Base-by-base conservation (phyloP, 2,888 invertebrate species). In the Acleris laterana region DNA sequence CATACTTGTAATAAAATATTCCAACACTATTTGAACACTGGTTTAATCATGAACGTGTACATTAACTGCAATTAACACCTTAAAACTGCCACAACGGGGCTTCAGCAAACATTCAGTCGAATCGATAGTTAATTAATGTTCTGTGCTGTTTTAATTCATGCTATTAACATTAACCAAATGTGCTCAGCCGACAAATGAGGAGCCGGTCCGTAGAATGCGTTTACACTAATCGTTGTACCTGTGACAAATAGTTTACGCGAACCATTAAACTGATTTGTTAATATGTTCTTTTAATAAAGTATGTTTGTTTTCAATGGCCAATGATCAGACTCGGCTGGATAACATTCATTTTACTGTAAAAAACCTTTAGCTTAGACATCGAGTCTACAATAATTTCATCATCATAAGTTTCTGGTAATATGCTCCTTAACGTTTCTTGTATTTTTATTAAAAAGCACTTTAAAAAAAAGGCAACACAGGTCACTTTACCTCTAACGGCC, bases 151-250 rank as follows among this genome's bases (percentile, higher is more conserved):
- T 20, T 49, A 49, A 49, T 50, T 50, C 22, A 20, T 50, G 16
- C n/a, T 28, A 55, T 46, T 44, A 57, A 57, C 57, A 57, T 57
- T 57, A 57, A 46, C 44, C 46, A 57, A 57, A 57, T 46, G 57
- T 57, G 22, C 11, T 44, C 17, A 16, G 9, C 25, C n/a, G 20
- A 57, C 17, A 42, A 25, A 57, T 44, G 57, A n/a, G 57, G n/a
- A 46, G 57, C 25, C 22, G 3, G 19, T 1, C 11, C 28, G 19
- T 32, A 68, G 58, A 70, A 63, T 51, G 53, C 52, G 61, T 68
- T 64, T 64, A 51, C 46, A 53, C 61, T 44, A 61, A 56, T 44
- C 49, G 49, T 20, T 19, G 57, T 57, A 13, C 57, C 46, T 57
- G 44, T 5, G 46, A 22, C 46, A 17, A 22, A 46, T n/a, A 20